Percentiles rank a stretch among this genome's conserved stretches.
phyloP scores from a whole-genome alignment of 2,888 invertebrate species.

The Mythimna pallens region DNA sequence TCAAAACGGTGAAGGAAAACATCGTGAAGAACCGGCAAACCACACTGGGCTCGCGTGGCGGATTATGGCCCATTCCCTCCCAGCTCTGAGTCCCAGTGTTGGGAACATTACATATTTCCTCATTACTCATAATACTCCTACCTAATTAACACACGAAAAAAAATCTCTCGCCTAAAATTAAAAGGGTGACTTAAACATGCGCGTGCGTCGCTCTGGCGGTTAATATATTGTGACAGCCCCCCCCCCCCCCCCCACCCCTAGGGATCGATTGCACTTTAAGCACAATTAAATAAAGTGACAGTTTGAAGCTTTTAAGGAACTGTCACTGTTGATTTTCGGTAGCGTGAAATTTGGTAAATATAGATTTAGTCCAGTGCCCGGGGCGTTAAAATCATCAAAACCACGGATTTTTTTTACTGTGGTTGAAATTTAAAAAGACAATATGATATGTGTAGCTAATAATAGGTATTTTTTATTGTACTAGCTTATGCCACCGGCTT shows the following conservation, averaged over 20 bases:
- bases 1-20: too few species aligned
- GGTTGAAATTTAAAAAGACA: too few species aligned
- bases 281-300: slow-evolving; percentile 59
- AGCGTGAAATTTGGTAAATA: slow-evolving; percentile 32
- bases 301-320: slow-evolving; percentile 53
- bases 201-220: slow-evolving; percentile 21
- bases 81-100: too few species aligned
- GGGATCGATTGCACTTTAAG: slow-evolving; percentile 62
- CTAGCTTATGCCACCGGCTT: too few species aligned
- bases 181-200: slow-evolving; percentile 55
- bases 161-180: slow-evolving; percentile 49
- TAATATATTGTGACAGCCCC: slow-evolving; percentile 47
- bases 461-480: too few species aligned
- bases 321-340: slow-evolving; percentile 47
- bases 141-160: slow-evolving; percentile 36
- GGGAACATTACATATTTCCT: too few species aligned
- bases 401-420: too few species aligned
- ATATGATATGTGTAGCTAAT: too few species aligned
- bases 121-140: neutral
- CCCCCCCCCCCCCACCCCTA: slow-evolving; percentile 50
- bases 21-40: too few species aligned
- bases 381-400: too few species aligned
- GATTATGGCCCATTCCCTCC: too few species aligned
- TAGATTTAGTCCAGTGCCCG: slow-evolving; percentile 12
- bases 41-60: too few species aligned